phyloP scores from a whole-genome alignment of 1,140 invertebrate species.

The Sarcophaga bullata region DNA sequence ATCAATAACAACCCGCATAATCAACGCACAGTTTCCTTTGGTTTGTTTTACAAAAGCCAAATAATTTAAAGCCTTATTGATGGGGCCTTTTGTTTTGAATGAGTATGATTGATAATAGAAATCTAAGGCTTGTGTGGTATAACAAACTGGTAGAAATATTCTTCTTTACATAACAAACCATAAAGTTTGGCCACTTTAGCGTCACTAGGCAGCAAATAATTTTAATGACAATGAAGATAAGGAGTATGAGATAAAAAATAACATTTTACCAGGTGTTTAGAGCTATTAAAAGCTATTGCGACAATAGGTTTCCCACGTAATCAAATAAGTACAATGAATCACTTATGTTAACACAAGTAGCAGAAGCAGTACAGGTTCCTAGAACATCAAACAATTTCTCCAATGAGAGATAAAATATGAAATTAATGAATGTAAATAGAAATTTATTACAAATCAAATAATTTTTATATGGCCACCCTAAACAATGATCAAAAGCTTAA shows the following conservation, averaged over 20 bases:
- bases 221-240: neutral
- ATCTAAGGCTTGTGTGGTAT: too few relatives aligned
- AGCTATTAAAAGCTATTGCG: neutral
- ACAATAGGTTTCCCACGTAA: too few relatives aligned
- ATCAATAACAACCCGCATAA: too few relatives aligned
- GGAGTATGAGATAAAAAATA: neutral
- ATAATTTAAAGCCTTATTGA: too few relatives aligned
- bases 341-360: neutral
- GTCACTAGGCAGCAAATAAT: neutral
- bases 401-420: neutral
- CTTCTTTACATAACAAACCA: too few relatives aligned
- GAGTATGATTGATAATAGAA: too few relatives aligned
- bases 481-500: neutral
- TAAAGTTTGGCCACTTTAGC: neutral
- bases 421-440: too few relatives aligned
- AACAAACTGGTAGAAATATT: too few relatives aligned
- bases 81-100: too few relatives aligned
- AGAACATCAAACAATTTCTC: neutral
- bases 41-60: too few relatives aligned
- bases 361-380: neutral
- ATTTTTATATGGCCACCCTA: neutral
- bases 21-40: too few relatives aligned
- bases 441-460: too few relatives aligned
- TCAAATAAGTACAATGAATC: slow-evolving; percentile 1
- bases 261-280: neutral